Evolutionary conservation across 2,797 vertebrate genomes (phyloP).

Genomic region (Yasuhikotakia modesta): DNA sequence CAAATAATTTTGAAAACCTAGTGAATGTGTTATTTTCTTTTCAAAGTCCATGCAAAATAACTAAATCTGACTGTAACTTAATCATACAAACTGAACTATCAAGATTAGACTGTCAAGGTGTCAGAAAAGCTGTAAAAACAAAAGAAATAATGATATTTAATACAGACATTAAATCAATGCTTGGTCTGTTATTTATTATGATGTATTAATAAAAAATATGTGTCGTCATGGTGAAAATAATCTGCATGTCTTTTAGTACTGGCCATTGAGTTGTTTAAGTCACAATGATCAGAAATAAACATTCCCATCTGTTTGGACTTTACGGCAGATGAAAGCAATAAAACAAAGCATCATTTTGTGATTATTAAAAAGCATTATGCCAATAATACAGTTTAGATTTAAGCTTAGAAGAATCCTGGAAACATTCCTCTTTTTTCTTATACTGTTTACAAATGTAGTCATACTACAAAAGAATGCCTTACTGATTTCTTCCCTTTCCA

Average conservation of each 20-base stretch:
- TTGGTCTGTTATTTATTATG: slow-evolving; percentile 12
- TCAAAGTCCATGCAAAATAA: slow-evolving; percentile 11
- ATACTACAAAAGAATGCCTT: slow-evolving; percentile 48
- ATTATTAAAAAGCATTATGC: slow-evolving; percentile 21
- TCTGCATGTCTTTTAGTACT: not conserved
- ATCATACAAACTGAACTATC: not conserved
- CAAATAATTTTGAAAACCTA: not conserved
- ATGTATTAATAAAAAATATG: slow-evolving; percentile 7
- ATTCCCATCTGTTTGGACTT: slow-evolving; percentile 31
- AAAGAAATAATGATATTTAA: not conserved
- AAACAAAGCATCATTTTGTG: slow-evolving; percentile 16
- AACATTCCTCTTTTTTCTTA: slow-evolving; percentile 22
- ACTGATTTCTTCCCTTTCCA: slow-evolving; percentile 61
- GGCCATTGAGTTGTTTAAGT: not conserved
- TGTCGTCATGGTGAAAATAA: not conserved
- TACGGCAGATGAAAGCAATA: slow-evolving; percentile 15
- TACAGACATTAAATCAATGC: not conserved
- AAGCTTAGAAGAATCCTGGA: not conserved
- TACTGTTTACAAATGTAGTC: slow-evolving; percentile 50
- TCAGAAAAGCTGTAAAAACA: not conserved
- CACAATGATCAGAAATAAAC: slow-evolving; percentile 10
- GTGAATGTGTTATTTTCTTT: slow-evolving; percentile 2
- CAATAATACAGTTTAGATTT: not conserved
- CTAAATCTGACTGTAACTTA: not conserved
- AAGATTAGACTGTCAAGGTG: not conserved